Base-by-base conservation (phyloP, 1,140 invertebrate species). In the Drosophila biarmipes region DNA sequence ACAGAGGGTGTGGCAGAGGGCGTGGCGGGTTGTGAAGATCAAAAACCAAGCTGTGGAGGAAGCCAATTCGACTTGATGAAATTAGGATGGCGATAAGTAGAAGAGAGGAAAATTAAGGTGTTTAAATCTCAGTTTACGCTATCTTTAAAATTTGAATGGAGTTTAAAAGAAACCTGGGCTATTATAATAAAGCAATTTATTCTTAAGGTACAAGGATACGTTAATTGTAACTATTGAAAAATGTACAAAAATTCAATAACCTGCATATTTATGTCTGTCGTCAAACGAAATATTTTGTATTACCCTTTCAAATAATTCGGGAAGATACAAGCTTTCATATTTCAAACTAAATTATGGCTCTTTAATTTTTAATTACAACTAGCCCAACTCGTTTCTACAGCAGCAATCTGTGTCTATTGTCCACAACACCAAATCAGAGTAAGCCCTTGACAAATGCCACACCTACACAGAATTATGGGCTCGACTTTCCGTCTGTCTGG, bases 61-160 rank as follows among this genome's bases (percentile, higher is more conserved):
- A 75, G 78, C 71, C 69, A 87, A 86, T 87, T 86, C 64, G 72
- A 55, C 73, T 78, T 82, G 56, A 82, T 82, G 64, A 78, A 86
- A 87, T 87, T 86, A 87, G 71, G 71, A 76, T 75, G 63, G 69
- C 69, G 48, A 37, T 48, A 68, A 61, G 64, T 42, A 75, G 46
- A 71, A 71, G 75, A 52, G 68, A 14, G 35, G n/a, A 10, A 24
- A 21, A 46, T 7, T 7, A 24, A 15, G 4, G 17, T 42, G 17
- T 48, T 58, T 4, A 31, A 31, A 31, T n/a, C n/a, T 15, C 8
- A 15, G n/a, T 6, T 8, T 15, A 3, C 4, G 17, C 8, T 17
- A 19, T n/a, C 17, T 8, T n/a, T 8, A 15, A 48, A 8, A 21
- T 27, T 24, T 24, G 8, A 6, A 12, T 43, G 17, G 10, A 19